Percentiles rank a stretch among this genome's conserved stretches.
These are phyloP conservation scores for Drosophila percnosoma DNA, from an alignment of 2,888 invertebrate species.

Conservation along the genomic window DNA sequence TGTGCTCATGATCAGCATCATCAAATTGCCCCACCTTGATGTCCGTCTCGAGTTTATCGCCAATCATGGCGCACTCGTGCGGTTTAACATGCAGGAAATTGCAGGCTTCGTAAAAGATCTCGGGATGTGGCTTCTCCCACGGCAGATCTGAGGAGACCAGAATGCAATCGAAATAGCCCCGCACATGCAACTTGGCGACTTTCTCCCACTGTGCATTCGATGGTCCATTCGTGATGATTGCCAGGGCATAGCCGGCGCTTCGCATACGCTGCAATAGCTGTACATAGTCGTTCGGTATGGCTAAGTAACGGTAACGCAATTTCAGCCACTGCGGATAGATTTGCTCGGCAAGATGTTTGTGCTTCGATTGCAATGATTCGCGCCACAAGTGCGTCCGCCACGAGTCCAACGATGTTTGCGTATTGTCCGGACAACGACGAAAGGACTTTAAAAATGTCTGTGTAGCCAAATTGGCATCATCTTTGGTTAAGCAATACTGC, in stretches of 20 bases:
- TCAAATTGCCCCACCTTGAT: conserved; percentile 86
- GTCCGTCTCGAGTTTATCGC: conserved; percentile 95
- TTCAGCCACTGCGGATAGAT: conserved; percentile 92
- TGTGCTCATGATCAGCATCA: neutral
- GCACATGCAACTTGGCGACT: conserved; percentile 89
- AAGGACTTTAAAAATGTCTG: conserved; percentile 90
- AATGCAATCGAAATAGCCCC: conserved; percentile 91
- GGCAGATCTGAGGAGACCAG: conserved; percentile 93
- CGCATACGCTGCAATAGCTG: conserved; percentile 89
- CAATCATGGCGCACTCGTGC: conserved; percentile 92
- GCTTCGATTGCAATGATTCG: conserved; percentile 90
- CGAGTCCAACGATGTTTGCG: conserved; percentile 89
- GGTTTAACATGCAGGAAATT: conserved; percentile 90
- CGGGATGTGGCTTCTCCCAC: conserved; percentile 93
- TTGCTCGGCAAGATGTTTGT: conserved; percentile 90
- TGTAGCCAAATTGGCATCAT: conserved; percentile 88
- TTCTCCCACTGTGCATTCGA: conserved; percentile 96
- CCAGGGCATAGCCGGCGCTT: conserved; percentile 89
- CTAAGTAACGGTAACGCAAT: conserved; percentile 91
- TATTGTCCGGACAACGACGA: conserved; percentile 92
- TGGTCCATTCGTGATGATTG: conserved; percentile 94
- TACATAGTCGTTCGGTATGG: conserved; percentile 89
- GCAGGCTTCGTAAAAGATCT: conserved; percentile 93
- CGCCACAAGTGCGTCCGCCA: conserved; percentile 93
- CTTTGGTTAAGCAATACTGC: conserved; percentile 88